Conservation (phyloP, 2,888 invertebrate species). For the Empis stercorea region DNA sequence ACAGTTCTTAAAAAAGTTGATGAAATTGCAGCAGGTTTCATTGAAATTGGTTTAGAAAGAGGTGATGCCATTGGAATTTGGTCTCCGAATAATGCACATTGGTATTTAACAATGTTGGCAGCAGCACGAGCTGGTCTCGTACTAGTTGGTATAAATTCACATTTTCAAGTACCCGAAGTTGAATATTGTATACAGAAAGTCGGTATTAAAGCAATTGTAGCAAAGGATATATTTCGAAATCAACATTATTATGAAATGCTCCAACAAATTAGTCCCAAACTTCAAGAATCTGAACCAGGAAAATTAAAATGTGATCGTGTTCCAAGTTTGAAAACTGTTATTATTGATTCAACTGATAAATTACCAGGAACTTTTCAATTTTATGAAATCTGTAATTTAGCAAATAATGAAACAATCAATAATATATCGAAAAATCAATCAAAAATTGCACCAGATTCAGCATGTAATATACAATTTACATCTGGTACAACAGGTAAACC, state of each 20-base stretch:
- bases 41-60: constrained; percentile 46
- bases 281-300: constrained; percentile 33
- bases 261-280: constrained; percentile 40
- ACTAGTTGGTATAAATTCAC: constrained; percentile 60
- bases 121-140: constrained; percentile 54
- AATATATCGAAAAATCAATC: constrained; percentile 30
- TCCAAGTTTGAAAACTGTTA: constrained; percentile 39
- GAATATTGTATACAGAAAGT: constrained; percentile 56
- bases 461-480: constrained; percentile 63
- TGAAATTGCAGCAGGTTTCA: constrained; percentile 52
- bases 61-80: constrained; percentile 64
- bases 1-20: constrained; percentile 39
- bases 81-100: constrained; percentile 60
- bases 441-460: constrained; percentile 47
- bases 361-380: constrained; percentile 35
- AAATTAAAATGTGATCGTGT: constrained; percentile 31
- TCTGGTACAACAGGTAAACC: constrained; percentile 61
- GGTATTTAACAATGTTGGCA: constrained; percentile 55
- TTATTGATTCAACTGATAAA: constrained; percentile 39
- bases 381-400: constrained; percentile 27
- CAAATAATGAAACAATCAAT: constrained; percentile 14
- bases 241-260: constrained; percentile 54
- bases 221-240: constrained; percentile 44
- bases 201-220: constrained; percentile 47
- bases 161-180: constrained; percentile 51